Conservation (phyloP, 2,113 vertebrate species). For the Suncus etruscus region DNA sequence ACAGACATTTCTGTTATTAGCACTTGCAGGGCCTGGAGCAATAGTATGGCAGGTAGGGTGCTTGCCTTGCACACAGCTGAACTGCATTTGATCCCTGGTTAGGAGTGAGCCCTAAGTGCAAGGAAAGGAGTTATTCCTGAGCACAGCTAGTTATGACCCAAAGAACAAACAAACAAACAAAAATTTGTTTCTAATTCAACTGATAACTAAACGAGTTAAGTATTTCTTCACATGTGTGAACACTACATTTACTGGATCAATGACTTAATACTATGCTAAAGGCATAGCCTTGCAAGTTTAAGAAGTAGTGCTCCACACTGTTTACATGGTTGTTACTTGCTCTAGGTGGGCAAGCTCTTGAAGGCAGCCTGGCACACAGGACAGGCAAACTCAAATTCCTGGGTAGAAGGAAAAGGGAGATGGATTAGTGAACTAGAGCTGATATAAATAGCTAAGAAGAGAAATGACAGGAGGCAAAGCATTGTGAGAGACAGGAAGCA, state of each 20-base stretch:
- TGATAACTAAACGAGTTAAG: neutral
- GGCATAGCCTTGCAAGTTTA: neutral
- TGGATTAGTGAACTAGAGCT: neutral
- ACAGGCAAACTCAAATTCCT: neutral
- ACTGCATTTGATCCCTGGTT: too few relatives aligned
- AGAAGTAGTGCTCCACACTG: neutral
- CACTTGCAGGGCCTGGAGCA: neutral
- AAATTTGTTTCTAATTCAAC: conserved; percentile 7
- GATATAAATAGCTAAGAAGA: neutral
- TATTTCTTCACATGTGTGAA: neutral
- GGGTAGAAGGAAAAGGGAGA: neutral
- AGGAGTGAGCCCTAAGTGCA: neutral
- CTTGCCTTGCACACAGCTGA: too few relatives aligned
- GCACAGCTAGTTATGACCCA: too few relatives aligned
- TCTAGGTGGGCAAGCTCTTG: neutral
- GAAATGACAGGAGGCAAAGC: neutral
- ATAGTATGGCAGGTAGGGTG: neutral
- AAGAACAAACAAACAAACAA: too few relatives aligned
- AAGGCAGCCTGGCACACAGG: neutral
- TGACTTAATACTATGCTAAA: neutral
- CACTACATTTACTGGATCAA: neutral
- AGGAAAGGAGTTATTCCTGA: too few relatives aligned
- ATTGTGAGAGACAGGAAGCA: neutral
- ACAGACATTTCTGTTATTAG: neutral
- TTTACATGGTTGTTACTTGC: neutral